Conservation (phyloP, 2,888 invertebrate species). For the Cerceris ruficornis region DNA sequence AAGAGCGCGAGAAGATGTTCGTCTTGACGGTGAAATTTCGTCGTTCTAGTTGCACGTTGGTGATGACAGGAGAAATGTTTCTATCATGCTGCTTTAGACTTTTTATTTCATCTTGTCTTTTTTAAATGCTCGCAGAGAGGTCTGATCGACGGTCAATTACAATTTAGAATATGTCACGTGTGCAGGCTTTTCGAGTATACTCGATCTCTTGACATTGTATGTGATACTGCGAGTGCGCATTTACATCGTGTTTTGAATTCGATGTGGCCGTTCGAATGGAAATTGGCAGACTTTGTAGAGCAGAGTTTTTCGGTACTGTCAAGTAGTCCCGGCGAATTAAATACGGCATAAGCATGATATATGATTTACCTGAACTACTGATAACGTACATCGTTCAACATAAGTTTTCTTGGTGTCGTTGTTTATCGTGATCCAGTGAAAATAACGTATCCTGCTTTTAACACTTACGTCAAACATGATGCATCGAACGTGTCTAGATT, state of each 20-base stretch:
- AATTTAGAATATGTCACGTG: conserved; percentile 49
- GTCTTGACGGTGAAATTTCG: too few relatives aligned
- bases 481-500: too few relatives aligned
- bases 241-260: conserved; percentile 9
- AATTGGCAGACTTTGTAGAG: not conserved
- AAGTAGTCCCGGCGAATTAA: not conserved
- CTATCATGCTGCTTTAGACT: too few relatives aligned
- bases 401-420: too few relatives aligned
- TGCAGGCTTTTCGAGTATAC: conserved; percentile 23
- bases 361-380: too few relatives aligned
- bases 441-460: too few relatives aligned
- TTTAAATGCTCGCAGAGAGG: not conserved
- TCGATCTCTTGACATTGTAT: not conserved
- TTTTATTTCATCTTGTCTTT: too few relatives aligned
- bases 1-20: conserved; percentile 32
- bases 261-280: not conserved
- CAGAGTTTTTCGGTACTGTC: not conserved
- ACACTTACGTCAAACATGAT: too few relatives aligned
- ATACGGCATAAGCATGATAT: not conserved
- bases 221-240: conserved; percentile 1
- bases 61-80: too few relatives aligned
- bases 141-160: conserved; percentile 13
- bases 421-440: too few relatives aligned
- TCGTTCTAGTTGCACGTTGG: too few relatives aligned
- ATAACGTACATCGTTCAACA: too few relatives aligned